phyloP scores from a whole-genome alignment of 2,888 invertebrate genomes.

The Disparrhopalites patrizii region DNA sequence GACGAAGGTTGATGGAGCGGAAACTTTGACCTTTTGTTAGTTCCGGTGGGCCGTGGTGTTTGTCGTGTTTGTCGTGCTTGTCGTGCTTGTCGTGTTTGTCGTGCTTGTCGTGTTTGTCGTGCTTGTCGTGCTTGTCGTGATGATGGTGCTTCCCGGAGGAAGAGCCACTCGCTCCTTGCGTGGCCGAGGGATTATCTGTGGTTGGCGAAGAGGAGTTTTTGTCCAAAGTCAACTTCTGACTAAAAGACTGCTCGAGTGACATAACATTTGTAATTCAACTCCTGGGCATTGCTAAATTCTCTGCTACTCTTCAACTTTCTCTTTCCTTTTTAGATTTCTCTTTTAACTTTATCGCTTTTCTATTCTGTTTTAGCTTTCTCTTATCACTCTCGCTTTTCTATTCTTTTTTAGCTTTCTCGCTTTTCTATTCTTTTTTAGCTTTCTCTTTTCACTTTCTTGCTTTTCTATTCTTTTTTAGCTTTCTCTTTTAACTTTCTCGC shows the following conservation, averaged over 20 bases:
- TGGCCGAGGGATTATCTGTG: slow-evolving; percentile 21
- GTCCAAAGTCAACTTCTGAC: slow-evolving; percentile 40
- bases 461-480: too few species aligned
- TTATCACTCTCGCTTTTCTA: too few species aligned
- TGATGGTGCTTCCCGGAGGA: slow-evolving; percentile 14
- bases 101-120: background rate
- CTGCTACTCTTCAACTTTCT: too few species aligned
- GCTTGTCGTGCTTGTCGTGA: background rate
- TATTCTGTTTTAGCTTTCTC: too few species aligned
- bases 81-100: background rate
- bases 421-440: too few species aligned
- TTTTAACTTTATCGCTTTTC: too few species aligned
- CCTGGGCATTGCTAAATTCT: too few species aligned
- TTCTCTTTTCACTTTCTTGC: too few species aligned
- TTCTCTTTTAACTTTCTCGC: too few species aligned
- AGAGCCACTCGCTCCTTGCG: background rate
- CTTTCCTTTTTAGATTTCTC: too few species aligned
- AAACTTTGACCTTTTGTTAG: slow-evolving; percentile 1
- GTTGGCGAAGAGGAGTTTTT: slow-evolving; percentile 24
- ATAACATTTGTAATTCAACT: slow-evolving; percentile 36
- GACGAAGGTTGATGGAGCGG: slow-evolving; percentile 6
- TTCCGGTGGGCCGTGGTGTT: background rate
- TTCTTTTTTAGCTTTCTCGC: too few species aligned
- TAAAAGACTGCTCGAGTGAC: slow-evolving; percentile 42
- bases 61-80: background rate